phyloP scores from a whole-genome alignment of 2,113 vertebrate species.

The Rhagologus leucostigma region DNA sequence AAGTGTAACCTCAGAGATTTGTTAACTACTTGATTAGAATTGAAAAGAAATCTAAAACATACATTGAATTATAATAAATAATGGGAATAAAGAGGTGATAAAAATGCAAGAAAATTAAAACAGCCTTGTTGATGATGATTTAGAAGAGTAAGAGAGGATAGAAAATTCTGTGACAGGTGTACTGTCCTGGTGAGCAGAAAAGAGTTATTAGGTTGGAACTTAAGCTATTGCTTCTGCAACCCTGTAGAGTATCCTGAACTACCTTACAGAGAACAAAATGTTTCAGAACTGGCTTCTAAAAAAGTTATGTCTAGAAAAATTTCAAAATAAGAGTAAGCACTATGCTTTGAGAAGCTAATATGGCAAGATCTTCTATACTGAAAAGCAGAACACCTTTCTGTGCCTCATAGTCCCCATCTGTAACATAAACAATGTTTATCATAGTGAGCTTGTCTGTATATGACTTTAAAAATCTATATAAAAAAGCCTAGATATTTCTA shows the following conservation, averaged over 20 bases:
- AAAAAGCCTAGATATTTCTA: not conserved
- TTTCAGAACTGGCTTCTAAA: not conserved
- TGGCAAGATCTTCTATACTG: not conserved
- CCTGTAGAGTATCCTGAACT: not conserved
- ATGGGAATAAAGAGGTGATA: not conserved
- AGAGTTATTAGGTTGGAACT: not conserved
- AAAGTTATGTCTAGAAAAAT: not conserved
- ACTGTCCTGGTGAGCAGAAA: not conserved
- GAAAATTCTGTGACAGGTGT: not conserved
- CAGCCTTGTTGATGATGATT: not conserved
- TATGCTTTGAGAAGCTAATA: not conserved
- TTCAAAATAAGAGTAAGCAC: not conserved
- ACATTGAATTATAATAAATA: not conserved
- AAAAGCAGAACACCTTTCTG: not conserved
- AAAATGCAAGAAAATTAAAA: not conserved
- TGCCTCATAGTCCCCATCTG: not conserved
- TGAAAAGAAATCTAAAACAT: not conserved
- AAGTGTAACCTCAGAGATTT: not conserved
- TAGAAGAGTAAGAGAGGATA: not conserved
- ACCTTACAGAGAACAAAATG: not conserved
- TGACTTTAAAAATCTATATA: not conserved
- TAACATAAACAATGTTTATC: not conserved
- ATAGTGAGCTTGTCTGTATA: not conserved
- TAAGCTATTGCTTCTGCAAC: not conserved
- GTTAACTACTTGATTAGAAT: not conserved